These are phyloP conservation scores for Toxotes lorentzi DNA, from an alignment of 2,797 vertebrate genomes.

Conservation along the genomic window DNA sequence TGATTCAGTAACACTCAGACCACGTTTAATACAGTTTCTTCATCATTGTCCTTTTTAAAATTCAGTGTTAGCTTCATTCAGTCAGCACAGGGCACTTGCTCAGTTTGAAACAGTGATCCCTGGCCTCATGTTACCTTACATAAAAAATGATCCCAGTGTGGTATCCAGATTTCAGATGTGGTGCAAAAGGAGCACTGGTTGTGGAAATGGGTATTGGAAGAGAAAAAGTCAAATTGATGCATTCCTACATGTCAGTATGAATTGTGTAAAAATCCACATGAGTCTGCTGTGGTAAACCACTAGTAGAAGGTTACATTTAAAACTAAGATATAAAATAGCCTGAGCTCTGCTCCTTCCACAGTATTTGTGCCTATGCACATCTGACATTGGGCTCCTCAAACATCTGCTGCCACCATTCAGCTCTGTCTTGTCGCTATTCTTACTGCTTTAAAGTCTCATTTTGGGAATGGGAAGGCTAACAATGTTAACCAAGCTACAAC, in stretches of 20 bases:
- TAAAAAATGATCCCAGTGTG: not conserved
- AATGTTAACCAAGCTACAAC: slow-evolving; percentile 11
- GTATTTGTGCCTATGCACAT: not conserved
- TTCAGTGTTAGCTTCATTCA: not conserved
- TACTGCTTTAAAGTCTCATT: slow-evolving; percentile 31
- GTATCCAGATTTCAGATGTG: not conserved
- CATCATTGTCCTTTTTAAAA: not conserved
- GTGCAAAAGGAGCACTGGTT: not conserved
- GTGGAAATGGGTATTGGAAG: not conserved
- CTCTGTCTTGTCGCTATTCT: slow-evolving; percentile 13
- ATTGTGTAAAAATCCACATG: slow-evolving; percentile 3
- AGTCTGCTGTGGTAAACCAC: not conserved
- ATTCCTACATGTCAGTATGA: slow-evolving; percentile 5
- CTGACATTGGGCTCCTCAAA: not conserved
- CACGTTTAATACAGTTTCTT: not conserved
- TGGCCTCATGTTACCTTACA: not conserved
- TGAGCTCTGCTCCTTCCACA: not conserved
- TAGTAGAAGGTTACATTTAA: not conserved
- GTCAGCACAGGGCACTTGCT: not conserved
- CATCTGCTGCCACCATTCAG: slow-evolving; percentile 1
- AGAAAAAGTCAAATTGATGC: not conserved
- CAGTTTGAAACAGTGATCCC: not conserved
- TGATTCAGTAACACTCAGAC: not conserved
- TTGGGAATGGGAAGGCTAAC: slow-evolving; percentile 9
- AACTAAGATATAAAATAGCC: not conserved